These are phyloP conservation scores for Eptatretus burgeri DNA, from an alignment of 2,113 vertebrate species.

Conservation along the genomic window DNA sequence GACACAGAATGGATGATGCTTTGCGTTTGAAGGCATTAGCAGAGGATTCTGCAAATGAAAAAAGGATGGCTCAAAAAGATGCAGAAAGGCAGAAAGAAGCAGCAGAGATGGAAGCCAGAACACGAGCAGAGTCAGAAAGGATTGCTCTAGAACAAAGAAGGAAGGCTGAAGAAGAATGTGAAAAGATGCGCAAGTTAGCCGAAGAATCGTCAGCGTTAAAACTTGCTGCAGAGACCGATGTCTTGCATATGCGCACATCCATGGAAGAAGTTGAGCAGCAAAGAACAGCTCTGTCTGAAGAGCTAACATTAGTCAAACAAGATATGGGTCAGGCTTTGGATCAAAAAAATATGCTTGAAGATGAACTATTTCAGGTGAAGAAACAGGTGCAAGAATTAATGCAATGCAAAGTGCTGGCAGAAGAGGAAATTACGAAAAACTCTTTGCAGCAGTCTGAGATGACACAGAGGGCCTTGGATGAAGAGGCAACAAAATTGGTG, in stretches of 20 bases:
- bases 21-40: constrained; percentile 60
- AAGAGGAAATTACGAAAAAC: constrained; percentile 52
- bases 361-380: constrained; percentile 53
- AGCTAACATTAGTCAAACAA: constrained; percentile 46
- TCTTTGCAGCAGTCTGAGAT: constrained; percentile 24
- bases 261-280: constrained; percentile 74
- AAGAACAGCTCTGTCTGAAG: constrained; percentile 54
- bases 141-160: constrained; percentile 61
- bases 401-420: constrained; percentile 34
- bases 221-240: constrained; percentile 50
- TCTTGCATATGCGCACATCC: constrained; percentile 56
- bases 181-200: constrained; percentile 49
- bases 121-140: constrained; percentile 52
- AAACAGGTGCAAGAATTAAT: constrained; percentile 65
- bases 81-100: constrained; percentile 84
- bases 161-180: constrained; percentile 59
- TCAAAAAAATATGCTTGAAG: constrained; percentile 46
- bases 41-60: constrained; percentile 68
- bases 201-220: constrained; percentile 63
- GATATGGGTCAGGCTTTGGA: constrained; percentile 39
- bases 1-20: constrained; percentile 67
- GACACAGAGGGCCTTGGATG: constrained; percentile 61
- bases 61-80: constrained; percentile 51
- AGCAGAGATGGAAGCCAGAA: constrained; percentile 53
- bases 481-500: constrained; percentile 43